phyloP scores from a whole-genome alignment of 1,140 invertebrate genomes.

The Cheumatopsyche charites region DNA sequence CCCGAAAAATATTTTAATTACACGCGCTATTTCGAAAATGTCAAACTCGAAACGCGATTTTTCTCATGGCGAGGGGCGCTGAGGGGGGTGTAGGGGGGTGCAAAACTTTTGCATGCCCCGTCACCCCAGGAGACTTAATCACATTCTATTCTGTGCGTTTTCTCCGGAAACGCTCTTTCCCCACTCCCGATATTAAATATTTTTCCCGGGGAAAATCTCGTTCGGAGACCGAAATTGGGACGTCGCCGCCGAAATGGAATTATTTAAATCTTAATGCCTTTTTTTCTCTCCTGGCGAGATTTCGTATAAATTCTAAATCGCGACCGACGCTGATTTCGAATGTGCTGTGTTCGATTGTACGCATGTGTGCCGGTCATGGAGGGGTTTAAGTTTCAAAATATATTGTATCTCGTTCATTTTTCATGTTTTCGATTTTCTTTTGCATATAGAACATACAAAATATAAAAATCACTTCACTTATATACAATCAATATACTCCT shows the following conservation, averaged over 20 bases:
- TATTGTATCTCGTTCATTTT: too few species aligned
- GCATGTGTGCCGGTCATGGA: too few species aligned
- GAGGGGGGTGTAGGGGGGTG: too few species aligned
- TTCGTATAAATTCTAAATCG: not conserved
- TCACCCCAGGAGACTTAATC: constrained; percentile 35
- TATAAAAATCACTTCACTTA: too few species aligned
- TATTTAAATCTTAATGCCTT: constrained; percentile 13
- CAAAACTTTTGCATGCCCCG: constrained; percentile 1
- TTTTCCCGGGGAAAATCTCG: constrained; percentile 11
- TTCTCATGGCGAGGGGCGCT: not conserved
- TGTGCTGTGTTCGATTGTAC: too few species aligned
- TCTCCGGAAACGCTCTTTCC: not conserved
- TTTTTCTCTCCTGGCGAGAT: not conserved
- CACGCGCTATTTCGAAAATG: constrained; percentile 26
- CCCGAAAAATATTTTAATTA: constrained; percentile 28
- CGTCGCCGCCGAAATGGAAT: constrained; percentile 4
- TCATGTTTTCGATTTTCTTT: too few species aligned
- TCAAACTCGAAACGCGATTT: constrained; percentile 22
- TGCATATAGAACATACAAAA: too few species aligned
- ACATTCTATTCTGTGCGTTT: constrained; percentile 37
- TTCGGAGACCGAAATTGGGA: not conserved
- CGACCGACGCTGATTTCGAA: not conserved
- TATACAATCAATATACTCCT: too few species aligned
- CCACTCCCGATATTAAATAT: constrained; percentile 20
- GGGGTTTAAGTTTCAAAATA: too few species aligned